These are phyloP conservation scores for Liopterus haemorrhoidalis DNA, from an alignment of 2,888 invertebrate species.

Conservation along the genomic window DNA sequence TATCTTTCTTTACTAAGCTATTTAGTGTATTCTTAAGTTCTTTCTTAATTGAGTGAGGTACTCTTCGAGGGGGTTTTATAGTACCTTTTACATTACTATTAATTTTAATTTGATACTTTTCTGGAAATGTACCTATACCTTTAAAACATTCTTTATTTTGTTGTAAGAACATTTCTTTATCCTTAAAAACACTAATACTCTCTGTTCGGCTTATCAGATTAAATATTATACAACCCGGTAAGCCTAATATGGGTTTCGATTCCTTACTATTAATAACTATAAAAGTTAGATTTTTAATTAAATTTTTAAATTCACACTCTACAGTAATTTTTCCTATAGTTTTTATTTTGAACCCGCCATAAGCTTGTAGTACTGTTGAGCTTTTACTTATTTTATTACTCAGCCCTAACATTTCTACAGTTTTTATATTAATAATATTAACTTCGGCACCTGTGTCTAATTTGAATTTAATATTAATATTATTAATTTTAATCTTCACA, in stretches of 20 bases:
- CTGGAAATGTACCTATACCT: constrained; percentile 16
- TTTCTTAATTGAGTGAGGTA: constrained; percentile 16
- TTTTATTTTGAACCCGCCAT: constrained; percentile 1
- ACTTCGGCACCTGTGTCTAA: background rate
- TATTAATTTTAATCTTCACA: constrained; percentile 1
- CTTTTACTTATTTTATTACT: background rate
- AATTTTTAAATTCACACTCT: background rate
- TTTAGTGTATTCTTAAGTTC: constrained; percentile 15
- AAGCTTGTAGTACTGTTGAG: too few species aligned
- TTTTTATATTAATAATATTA: too few species aligned
- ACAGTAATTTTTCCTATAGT: background rate
- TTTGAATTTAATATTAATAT: background rate
- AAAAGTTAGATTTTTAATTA: constrained; percentile 8
- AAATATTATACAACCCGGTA: too few species aligned
- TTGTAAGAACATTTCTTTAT: constrained; percentile 11
- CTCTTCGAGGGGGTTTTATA: constrained; percentile 12
- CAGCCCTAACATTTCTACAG: too few species aligned
- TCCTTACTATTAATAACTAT: too few species aligned
- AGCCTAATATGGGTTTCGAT: too few species aligned
- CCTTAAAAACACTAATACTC: constrained; percentile 2
- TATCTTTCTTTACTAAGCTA: constrained; percentile 6
- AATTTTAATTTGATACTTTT: constrained; percentile 17
- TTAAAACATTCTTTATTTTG: constrained; percentile 18
- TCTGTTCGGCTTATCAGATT: constrained; percentile 14
- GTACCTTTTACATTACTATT: constrained; percentile 13